Evolutionary conservation across 2,888 invertebrate species (phyloP).

Genomic region (Tethea ocularis): DNA sequence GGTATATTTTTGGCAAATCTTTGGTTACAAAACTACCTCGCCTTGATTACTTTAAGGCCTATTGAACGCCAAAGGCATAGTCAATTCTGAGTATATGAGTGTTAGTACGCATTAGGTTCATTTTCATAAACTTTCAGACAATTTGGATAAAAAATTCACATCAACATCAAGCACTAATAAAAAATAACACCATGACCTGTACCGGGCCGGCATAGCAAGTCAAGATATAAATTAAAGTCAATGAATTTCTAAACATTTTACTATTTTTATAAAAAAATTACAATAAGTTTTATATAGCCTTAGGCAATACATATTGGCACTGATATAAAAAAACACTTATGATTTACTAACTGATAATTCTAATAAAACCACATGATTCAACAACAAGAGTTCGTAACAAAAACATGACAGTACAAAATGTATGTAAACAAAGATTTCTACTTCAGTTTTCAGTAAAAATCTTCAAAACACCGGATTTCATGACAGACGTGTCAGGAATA

Average conservation of each 20-base stretch:
- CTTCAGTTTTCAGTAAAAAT: conserved; percentile 42
- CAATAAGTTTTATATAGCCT: conserved; percentile 48
- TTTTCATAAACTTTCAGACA: conserved; percentile 2
- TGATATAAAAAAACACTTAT: conserved; percentile 36
- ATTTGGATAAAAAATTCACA: not conserved
- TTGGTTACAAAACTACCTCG: not conserved
- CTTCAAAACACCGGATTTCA: conserved; percentile 46
- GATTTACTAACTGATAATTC: conserved; percentile 31
- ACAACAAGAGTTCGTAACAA: conserved; percentile 35
- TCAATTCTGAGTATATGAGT: not conserved
- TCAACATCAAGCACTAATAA: conserved; percentile 3
- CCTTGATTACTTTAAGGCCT: not conserved
- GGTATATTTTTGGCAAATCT: not conserved
- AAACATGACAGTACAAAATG: conserved; percentile 29
- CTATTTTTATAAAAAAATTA: conserved; percentile 48
- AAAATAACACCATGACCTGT: conserved; percentile 21
- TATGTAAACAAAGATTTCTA: conserved; percentile 28
- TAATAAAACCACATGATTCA: conserved; percentile 40
- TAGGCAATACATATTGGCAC: conserved; percentile 46
- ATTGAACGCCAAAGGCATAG: too few relatives aligned
- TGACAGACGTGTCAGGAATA: conserved; percentile 25
- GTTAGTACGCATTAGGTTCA: not conserved
- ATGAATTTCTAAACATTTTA: conserved; percentile 42
- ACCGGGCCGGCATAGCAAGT: conserved; percentile 21
- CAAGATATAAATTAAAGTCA: conserved; percentile 43